Percentiles rank a stretch among this genome's conserved stretches.
These are phyloP conservation scores for Furcifer pardalis DNA, from an alignment of 2,797 vertebrate species.

Conservation along the genomic window DNA sequence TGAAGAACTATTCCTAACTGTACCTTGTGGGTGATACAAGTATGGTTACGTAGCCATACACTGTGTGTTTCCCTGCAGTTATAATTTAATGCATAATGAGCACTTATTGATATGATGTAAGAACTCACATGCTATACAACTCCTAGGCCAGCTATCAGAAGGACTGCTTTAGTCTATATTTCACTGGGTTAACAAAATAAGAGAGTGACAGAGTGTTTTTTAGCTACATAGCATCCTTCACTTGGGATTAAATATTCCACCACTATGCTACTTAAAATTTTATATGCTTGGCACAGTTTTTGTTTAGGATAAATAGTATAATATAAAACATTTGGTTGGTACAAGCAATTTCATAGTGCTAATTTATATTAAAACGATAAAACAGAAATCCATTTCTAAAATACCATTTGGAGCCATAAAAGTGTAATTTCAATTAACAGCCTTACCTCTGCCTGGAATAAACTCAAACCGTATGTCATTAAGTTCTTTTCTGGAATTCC, in stretches of 20 bases:
- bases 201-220: conserved; percentile 8
- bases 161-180: conserved; percentile 10
- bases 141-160: conserved; percentile 16
- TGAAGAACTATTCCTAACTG: neutral
- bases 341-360: conserved; percentile 51
- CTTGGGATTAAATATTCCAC: neutral
- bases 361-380: conserved; percentile 61
- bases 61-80: neutral
- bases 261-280: conserved; percentile 33
- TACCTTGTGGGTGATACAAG: neutral
- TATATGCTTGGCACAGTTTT: conserved; percentile 30
- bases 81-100: fast-evolving
- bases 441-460: conserved; percentile 94
- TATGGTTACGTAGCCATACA: neutral
- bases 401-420: conserved; percentile 64
- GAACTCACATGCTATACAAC: conserved; percentile 9
- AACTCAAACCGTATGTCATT: conserved; percentile 99
- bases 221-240: neutral
- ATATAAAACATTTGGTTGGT: conserved; percentile 47
- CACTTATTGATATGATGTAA: conserved; percentile 15
- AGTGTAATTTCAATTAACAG: conserved; percentile 69
- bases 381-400: conserved; percentile 69
- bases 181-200: neutral
- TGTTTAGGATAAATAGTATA: conserved; percentile 34
- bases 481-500: conserved; percentile 96